Percentiles rank a stretch among this genome's conserved stretches.
phyloP scores from a whole-genome alignment of 1,140 invertebrate genomes.

The Caerostris darwini region DNA sequence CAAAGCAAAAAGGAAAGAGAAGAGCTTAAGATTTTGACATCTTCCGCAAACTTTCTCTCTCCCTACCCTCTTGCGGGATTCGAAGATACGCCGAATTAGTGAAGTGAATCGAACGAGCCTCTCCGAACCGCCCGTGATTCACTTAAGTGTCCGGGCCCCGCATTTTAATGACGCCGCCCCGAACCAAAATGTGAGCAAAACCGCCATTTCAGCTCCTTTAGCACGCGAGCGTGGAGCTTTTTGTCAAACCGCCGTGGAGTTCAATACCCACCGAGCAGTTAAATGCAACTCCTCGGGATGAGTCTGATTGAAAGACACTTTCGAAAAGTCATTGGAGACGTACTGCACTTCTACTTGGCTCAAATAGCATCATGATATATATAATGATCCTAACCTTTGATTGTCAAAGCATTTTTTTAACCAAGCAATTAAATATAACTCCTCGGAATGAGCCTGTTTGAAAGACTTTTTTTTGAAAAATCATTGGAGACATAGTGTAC shows the following conservation, averaged over 20 bases:
- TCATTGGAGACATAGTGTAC: too few species aligned
- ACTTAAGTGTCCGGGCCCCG: background rate
- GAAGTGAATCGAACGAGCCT: background rate
- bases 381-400: too few species aligned
- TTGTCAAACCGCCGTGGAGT: background rate
- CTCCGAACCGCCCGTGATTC: background rate
- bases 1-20: background rate
- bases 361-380: too few species aligned
- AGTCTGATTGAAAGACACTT: too few species aligned
- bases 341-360: too few species aligned
- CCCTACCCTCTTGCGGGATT: background rate
- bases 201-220: slow-evolving; percentile 20
- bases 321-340: too few species aligned
- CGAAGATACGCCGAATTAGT: background rate
- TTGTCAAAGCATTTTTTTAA: too few species aligned
- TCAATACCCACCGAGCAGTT: background rate
- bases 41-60: slow-evolving; percentile 7
- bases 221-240: background rate
- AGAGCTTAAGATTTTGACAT: background rate
- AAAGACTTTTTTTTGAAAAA: too few species aligned
- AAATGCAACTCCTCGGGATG: background rate
- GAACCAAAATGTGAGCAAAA: background rate
- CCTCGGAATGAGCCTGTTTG: too few species aligned
- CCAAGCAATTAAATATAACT: too few species aligned
- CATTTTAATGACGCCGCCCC: background rate